phyloP scores from a whole-genome alignment of 2,113 vertebrate genomes.

The Lophotis ruficrista region DNA sequence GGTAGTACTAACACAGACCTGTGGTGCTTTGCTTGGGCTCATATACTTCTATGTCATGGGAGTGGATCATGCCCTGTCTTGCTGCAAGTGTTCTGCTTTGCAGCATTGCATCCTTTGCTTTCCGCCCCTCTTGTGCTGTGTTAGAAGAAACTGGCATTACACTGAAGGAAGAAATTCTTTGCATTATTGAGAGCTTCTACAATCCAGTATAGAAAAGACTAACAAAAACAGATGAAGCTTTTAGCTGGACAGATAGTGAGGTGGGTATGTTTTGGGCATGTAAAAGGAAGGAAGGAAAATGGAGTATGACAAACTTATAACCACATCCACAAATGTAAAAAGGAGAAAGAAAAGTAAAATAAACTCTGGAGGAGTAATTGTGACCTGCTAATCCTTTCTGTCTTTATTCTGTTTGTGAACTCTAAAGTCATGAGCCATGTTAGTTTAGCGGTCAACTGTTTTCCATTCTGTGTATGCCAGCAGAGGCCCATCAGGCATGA shows the following conservation, averaged over 20 bases:
- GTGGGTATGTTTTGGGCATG: not conserved
- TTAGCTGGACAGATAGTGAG: not conserved
- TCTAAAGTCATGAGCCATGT: not conserved
- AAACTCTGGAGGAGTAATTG: not conserved
- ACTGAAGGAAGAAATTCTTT: not conserved
- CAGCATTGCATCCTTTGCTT: not conserved
- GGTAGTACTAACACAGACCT: not conserved
- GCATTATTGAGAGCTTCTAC: not conserved
- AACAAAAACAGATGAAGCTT: not conserved
- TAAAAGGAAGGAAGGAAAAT: not conserved
- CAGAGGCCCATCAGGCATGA: not conserved
- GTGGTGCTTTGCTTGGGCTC: not conserved
- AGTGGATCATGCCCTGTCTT: not conserved
- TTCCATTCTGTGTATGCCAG: not conserved
- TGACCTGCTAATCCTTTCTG: not conserved
- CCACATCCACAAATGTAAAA: not conserved
- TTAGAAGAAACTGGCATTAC: not conserved
- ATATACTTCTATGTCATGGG: not conserved
- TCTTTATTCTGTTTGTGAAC: not conserved
- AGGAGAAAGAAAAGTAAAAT: not conserved
- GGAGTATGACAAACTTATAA: not conserved
- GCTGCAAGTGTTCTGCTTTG: not conserved
- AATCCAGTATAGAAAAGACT: not conserved
- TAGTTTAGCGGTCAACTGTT: not conserved
- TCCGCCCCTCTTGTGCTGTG: not conserved